These are phyloP conservation scores for Loriculus beryllinus DNA, from an alignment of 2,797 vertebrate genomes.

Conservation along the genomic window DNA sequence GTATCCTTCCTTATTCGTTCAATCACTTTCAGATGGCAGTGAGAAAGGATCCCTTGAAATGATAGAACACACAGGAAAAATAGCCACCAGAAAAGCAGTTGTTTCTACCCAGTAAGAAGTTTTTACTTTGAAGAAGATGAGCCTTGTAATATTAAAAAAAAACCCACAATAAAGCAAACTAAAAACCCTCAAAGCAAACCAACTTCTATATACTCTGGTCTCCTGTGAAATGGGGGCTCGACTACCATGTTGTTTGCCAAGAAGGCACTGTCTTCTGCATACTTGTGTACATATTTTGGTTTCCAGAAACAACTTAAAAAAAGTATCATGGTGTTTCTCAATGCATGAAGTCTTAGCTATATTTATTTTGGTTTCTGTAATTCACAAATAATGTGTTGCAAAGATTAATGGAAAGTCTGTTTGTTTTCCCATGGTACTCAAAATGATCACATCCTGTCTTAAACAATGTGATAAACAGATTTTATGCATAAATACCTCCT, in stretches of 20 bases:
- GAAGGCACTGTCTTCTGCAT: background rate
- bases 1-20: background rate
- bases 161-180: rapidly evolving
- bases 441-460: background rate
- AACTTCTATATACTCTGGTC: rapidly evolving
- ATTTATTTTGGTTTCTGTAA: background rate
- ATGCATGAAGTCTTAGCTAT: background rate
- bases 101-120: background rate
- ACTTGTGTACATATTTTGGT: too few relatives aligned
- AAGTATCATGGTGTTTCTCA: background rate
- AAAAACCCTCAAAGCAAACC: background rate
- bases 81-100: background rate
- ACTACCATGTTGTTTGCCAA: background rate
- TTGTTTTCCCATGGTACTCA: background rate
- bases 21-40: background rate
- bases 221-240: background rate
- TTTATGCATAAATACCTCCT: background rate
- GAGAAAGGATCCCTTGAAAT: background rate
- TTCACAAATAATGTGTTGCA: background rate
- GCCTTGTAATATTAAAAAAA: background rate
- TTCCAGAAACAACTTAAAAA: background rate
- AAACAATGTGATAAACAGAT: background rate
- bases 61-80: background rate
- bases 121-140: background rate
- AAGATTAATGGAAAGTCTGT: background rate